These are phyloP conservation scores for Charanyca ferruginea DNA, from an alignment of 2,888 invertebrate genomes.

Conservation along the genomic window DNA sequence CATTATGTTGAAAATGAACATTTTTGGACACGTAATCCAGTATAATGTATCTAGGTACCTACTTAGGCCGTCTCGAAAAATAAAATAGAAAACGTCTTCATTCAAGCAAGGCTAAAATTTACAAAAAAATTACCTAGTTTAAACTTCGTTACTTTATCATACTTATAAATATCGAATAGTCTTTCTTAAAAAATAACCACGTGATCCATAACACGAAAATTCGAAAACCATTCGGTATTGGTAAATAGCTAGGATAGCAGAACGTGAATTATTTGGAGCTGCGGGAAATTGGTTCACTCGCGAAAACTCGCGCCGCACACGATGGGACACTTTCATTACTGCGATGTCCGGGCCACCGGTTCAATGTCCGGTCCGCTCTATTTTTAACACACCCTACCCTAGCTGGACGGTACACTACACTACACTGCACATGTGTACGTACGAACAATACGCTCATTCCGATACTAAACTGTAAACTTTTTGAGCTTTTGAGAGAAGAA, in stretches of 20 bases:
- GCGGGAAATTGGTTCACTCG: conserved; percentile 81
- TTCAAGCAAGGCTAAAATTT: not conserved
- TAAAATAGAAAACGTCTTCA: conserved; percentile 8
- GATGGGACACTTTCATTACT: conserved; percentile 87
- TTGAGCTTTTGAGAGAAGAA: conserved; percentile 67
- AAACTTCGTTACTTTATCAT: conserved; percentile 24
- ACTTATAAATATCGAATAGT: conserved; percentile 12
- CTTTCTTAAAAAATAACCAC: conserved; percentile 11
- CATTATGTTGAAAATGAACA: conserved; percentile 29
- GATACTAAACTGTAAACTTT: conserved; percentile 59
- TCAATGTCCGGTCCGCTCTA: conserved; percentile 89
- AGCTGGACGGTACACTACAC: conserved; percentile 70
- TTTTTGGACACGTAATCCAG: not conserved
- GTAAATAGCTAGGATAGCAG: conserved; percentile 60
- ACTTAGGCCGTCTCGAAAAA: not conserved
- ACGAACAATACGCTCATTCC: conserved; percentile 75
- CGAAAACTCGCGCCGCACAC: conserved; percentile 77
- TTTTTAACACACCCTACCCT: conserved; percentile 83
- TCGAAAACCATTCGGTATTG: conserved; percentile 41
- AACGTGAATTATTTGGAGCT: conserved; percentile 65
- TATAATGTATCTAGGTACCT: not conserved
- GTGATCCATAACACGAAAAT: conserved; percentile 31
- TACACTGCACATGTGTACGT: conserved; percentile 72
- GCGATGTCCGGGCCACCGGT: conserved; percentile 85
- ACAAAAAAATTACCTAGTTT: not conserved